Evolutionary conservation across 2,888 invertebrate genomes (phyloP), one percentile per base, ranked within the genome.

Genomic region (Phalangium opilio): DNA sequence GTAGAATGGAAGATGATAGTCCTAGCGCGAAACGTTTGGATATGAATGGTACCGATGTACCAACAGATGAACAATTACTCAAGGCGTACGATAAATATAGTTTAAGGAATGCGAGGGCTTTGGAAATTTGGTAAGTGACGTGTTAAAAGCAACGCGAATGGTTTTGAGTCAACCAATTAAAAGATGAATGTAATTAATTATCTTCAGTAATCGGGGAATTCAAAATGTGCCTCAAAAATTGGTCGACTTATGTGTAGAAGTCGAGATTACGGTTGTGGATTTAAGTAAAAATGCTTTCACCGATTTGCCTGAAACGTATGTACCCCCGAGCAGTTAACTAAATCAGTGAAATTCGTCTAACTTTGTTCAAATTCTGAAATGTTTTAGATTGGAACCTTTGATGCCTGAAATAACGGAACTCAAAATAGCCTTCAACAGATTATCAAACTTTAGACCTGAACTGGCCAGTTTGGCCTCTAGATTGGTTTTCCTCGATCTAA

Each of bases 201-300:
- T 27, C 27, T 27, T 8, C 27, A 38, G 38, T 18, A 38, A 38
- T 18, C 15, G 18, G 18, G 38, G 38, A 38, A 18, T 38, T 8
- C 15, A 38, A 18, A 38, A 14, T 18, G 18, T 38, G 15, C 84
- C 89, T 0, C 76, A 76, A 12, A 73, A 78, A 45, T 74, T 85
- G 17, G 79, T 85, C 62, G 66, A 72, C 48, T 70, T 78, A 48
- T 87, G 85, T 3, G 72, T 71, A 11, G 73, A 75, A 45, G 83
- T 80, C 1, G 75, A 77, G 51, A 81, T 85, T 8, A 75, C 75
- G 45, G 75, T 76, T 43, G 73, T 87, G 8, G 87, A 90, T 68
- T 67, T 90, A 50, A 83, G 83, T 50, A 82, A 80, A 65, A 91
- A 91, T 67, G 76, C 75, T 59, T 70, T 91, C 1, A 66, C 68